Conservation (phyloP, 35 echinoderm and acorn worm species). For the Apostichopus japonicus region DNA sequence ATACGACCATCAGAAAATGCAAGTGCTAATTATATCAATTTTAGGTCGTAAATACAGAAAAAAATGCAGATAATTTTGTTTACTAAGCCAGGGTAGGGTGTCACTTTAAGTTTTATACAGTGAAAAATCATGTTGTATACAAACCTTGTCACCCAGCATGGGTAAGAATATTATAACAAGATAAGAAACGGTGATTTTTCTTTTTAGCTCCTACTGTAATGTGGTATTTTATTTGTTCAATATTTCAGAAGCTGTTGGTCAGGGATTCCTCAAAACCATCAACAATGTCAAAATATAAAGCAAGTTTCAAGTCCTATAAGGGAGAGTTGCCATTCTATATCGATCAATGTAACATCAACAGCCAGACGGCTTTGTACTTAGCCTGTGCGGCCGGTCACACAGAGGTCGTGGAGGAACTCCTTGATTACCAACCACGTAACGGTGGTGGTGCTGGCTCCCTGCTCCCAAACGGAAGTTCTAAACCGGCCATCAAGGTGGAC, state of each 20-base stretch:
- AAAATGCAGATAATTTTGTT: too few relatives aligned
- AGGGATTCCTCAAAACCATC: background rate
- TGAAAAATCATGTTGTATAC: too few relatives aligned
- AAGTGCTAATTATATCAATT: too few relatives aligned
- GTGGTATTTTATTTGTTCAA: too few relatives aligned
- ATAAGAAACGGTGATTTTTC: background rate
- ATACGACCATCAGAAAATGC: too few relatives aligned
- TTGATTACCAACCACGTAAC: slow-evolving; percentile 76
- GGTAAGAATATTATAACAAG: too few relatives aligned
- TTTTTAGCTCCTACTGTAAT: background rate
- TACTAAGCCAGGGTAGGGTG: too few relatives aligned
- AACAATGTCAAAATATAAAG: slow-evolving; percentile 16
- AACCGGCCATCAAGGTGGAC: slow-evolving; percentile 69
- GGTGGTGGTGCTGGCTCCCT: background rate
- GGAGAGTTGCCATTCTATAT: slow-evolving; percentile 87
- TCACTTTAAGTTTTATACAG: too few relatives aligned
- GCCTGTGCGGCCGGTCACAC: slow-evolving; percentile 80
- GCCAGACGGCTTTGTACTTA: slow-evolving; percentile 86
- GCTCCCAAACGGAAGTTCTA: slow-evolving; percentile 33
- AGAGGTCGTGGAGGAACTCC: slow-evolving; percentile 62
- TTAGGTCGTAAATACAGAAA: too few relatives aligned
- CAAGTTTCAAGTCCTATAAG: slow-evolving; percentile 84
- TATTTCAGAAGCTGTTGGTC: background rate
- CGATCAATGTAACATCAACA: slow-evolving; percentile 78
- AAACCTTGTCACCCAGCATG: too few relatives aligned